A percentile compares a stretch with the other conserved stretches of the same genome.
These are phyloP conservation scores for Laticauda colubrina DNA, from an alignment of 2,113 vertebrate genomes.

Conservation along the genomic window DNA sequence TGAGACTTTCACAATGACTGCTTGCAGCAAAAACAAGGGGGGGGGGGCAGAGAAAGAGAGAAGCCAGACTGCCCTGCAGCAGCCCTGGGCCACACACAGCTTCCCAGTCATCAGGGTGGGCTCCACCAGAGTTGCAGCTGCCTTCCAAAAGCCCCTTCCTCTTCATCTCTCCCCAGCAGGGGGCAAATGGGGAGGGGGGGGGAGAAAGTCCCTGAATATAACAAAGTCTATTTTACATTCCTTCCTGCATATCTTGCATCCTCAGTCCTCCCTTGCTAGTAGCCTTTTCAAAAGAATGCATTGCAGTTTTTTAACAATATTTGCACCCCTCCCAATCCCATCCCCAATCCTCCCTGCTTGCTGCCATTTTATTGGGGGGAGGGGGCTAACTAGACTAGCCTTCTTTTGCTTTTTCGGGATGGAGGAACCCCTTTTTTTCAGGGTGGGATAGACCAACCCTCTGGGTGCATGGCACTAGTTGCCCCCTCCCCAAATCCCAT, in stretches of 20 bases:
- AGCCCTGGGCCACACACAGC: not conserved
- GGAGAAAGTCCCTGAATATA: too few species aligned
- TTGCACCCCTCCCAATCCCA: not conserved
- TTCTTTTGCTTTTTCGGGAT: not conserved
- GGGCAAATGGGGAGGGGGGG: not conserved
- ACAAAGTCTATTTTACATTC: not conserved
- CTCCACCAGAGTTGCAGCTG: constrained; percentile 19
- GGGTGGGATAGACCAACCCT: not conserved
- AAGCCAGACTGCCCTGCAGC: not conserved
- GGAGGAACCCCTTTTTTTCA: not conserved
- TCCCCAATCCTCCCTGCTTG: not conserved
- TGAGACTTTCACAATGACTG: not conserved
- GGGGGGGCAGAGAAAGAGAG: not conserved
- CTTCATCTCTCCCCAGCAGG: not conserved
- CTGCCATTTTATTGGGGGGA: not conserved
- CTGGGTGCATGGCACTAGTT: not conserved
- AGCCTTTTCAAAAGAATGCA: not conserved
- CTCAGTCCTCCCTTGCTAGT: not conserved
- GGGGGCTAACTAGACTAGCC: not conserved
- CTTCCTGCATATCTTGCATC: not conserved
- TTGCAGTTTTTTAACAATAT: too few species aligned
- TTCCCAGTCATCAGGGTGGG: not conserved
- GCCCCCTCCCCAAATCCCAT: not conserved
- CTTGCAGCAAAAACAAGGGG: not conserved
- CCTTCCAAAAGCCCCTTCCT: not conserved